phyloP scores from a whole-genome alignment of 1,140 invertebrate genomes.

The Drosophila watanabei region DNA sequence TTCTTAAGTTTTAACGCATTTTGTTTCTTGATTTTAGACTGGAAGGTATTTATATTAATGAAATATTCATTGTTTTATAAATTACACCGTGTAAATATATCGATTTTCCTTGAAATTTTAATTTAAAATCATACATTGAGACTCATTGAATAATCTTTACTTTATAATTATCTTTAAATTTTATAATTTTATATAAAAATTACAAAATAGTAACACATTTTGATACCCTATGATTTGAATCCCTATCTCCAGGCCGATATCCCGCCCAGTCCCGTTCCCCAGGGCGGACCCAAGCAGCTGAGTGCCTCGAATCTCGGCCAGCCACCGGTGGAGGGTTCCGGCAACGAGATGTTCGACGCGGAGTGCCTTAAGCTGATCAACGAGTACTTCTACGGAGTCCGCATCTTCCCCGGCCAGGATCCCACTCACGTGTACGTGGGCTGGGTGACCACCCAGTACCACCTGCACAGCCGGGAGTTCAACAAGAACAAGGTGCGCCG shows the following conservation, averaged over 20 bases:
- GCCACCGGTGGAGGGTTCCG: slow-evolving; percentile 90
- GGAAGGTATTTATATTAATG: background rate
- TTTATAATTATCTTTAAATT: no score
- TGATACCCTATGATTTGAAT: slow-evolving; percentile 77
- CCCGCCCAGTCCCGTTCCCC: slow-evolving; percentile 86
- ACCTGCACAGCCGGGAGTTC: slow-evolving; percentile 95
- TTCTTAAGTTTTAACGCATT: background rate
- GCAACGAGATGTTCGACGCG: slow-evolving; percentile 93
- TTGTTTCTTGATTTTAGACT: background rate
- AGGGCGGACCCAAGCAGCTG: slow-evolving; percentile 90
- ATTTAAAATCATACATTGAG: background rate
- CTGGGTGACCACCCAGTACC: slow-evolving; percentile 99
- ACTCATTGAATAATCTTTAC: background rate
- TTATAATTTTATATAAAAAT: background rate
- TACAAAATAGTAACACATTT: background rate
- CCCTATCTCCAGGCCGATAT: slow-evolving; percentile 86
- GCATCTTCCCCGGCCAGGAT: slow-evolving; percentile 98
- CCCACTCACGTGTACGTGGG: slow-evolving; percentile 98
- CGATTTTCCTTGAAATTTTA: background rate
- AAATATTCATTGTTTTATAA: background rate
- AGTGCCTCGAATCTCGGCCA: slow-evolving; percentile 88
- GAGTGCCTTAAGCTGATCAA: slow-evolving; percentile 97
- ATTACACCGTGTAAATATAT: background rate
- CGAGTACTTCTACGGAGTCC: slow-evolving; percentile 98
- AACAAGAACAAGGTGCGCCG: slow-evolving; percentile 95